phyloP scores from a whole-genome alignment of 2,797 vertebrate genomes.

The Telmatherina bonti region DNA sequence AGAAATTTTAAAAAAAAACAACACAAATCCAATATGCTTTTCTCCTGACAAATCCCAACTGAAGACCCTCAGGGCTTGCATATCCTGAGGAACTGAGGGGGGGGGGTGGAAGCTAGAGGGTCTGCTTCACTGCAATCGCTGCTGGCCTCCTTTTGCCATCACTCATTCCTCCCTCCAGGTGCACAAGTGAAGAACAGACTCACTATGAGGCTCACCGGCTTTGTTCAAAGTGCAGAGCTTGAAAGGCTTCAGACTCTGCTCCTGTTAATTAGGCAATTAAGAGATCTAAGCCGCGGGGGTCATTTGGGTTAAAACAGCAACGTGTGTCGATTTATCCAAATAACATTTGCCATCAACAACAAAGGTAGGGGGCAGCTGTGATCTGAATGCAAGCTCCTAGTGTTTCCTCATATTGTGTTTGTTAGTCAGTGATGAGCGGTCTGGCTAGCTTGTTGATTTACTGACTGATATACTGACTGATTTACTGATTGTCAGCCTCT shows the following conservation, averaged over 20 bases:
- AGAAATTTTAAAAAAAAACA: background rate
- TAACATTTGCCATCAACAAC: constrained; percentile 73
- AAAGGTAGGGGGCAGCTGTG: constrained; percentile 74
- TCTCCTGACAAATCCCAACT: background rate
- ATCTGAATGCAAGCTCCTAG: constrained; percentile 62
- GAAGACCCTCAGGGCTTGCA: constrained; percentile 16
- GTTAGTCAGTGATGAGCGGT: constrained; percentile 38
- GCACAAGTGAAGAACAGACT: constrained; percentile 52
- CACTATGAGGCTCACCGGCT: constrained; percentile 42
- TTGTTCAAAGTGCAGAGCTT: constrained; percentile 73
- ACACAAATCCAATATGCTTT: background rate
- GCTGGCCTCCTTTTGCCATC: constrained; percentile 16
- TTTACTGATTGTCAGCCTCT: constrained; percentile 40
- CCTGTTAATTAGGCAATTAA: constrained; percentile 76
- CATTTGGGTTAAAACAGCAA: constrained; percentile 81
- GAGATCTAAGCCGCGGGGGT: constrained; percentile 76
- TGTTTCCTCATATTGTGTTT: constrained; percentile 42
- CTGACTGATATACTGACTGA: constrained; percentile 38
- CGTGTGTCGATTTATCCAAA: constrained; percentile 73
- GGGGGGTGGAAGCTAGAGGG: constrained; percentile 14
- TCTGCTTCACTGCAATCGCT: constrained; percentile 14
- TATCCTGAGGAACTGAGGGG: constrained; percentile 21
- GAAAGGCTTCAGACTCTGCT: constrained; percentile 69
- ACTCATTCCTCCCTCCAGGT: constrained; percentile 61
- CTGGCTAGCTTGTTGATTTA: constrained; percentile 18